These are phyloP conservation scores for Perdita meconis DNA, from an alignment of 2,888 invertebrate genomes.

Conservation along the genomic window DNA sequence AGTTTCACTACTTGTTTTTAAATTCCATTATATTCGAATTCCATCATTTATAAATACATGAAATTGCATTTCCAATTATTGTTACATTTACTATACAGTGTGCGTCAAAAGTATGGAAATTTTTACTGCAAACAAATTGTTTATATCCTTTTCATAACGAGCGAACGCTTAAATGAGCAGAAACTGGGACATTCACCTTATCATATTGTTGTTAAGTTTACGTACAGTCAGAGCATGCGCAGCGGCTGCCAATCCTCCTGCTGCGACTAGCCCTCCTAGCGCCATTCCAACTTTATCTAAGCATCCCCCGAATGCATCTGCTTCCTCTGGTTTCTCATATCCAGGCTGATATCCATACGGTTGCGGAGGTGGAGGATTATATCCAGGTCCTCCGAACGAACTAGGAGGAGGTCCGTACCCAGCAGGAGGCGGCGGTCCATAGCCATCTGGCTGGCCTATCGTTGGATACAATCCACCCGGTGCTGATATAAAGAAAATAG, in stretches of 20 bases:
- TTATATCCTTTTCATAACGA: too few species aligned
- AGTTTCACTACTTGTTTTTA: too few species aligned
- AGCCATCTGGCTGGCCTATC: conserved; percentile 67
- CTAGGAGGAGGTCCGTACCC: conserved; percentile 63
- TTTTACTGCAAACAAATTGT: too few species aligned
- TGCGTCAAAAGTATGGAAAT: too few species aligned
- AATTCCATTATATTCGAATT: too few species aligned
- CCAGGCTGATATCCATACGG: conserved; percentile 74
- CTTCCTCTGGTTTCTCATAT: conserved; percentile 76
- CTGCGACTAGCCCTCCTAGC: conserved; percentile 81
- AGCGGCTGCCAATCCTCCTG: conserved; percentile 82
- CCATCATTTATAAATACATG: too few species aligned
- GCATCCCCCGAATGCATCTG: conserved; percentile 75
- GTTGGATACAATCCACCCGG: conserved; percentile 81
- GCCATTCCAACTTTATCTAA: conserved; percentile 82
- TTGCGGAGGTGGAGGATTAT: conserved; percentile 67
- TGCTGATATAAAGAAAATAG: conserved; percentile 63
- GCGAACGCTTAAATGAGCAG: too few species aligned
- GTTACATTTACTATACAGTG: too few species aligned
- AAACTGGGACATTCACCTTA: neutral
- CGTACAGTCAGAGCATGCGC: conserved; percentile 79
- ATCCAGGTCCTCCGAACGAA: conserved; percentile 36
- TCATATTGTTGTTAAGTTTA: conserved; percentile 4
- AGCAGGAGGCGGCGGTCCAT: conserved; percentile 65
- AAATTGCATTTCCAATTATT: too few species aligned